Evolutionary conservation across 2,797 vertebrate genomes (phyloP).

Genomic region (Austrolebias charrua): DNA sequence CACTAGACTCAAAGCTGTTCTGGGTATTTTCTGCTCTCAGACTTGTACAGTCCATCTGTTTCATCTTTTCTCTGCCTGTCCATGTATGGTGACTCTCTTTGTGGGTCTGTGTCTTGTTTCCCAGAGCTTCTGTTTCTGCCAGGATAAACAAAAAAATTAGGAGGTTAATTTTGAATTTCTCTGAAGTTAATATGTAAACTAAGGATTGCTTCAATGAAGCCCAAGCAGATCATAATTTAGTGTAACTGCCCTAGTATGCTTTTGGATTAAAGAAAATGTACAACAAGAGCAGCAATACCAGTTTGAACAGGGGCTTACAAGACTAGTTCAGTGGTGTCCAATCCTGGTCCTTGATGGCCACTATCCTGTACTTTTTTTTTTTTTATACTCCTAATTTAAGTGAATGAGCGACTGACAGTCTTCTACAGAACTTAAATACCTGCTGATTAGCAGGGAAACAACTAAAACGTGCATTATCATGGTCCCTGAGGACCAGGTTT

Average conservation of each 20-base stretch:
- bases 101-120: constrained; percentile 29
- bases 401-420: no score
- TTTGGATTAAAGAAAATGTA: not conserved
- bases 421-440: no score
- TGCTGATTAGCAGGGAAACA: no score
- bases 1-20: not conserved
- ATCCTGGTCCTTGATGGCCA: no score
- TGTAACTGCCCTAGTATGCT: not conserved
- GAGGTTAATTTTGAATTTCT: constrained; percentile 15
- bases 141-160: constrained; percentile 40
- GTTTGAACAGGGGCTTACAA: not conserved
- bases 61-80: constrained; percentile 15
- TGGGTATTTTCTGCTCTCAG: constrained; percentile 9
- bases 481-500: no score
- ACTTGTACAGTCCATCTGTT: constrained; percentile 3
- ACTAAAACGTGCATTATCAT: no score
- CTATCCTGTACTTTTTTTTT: no score
- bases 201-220: not conserved
- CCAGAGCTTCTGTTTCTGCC: constrained; percentile 2
- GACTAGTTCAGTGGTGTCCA: not conserved
- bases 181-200: not conserved
- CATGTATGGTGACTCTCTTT: constrained; percentile 51
- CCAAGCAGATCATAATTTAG: not conserved
- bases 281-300: not conserved
- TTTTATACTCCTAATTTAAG: no score